Conservation (phyloP, 2,888 invertebrate genomes). For the Stomorhina lunata region DNA sequence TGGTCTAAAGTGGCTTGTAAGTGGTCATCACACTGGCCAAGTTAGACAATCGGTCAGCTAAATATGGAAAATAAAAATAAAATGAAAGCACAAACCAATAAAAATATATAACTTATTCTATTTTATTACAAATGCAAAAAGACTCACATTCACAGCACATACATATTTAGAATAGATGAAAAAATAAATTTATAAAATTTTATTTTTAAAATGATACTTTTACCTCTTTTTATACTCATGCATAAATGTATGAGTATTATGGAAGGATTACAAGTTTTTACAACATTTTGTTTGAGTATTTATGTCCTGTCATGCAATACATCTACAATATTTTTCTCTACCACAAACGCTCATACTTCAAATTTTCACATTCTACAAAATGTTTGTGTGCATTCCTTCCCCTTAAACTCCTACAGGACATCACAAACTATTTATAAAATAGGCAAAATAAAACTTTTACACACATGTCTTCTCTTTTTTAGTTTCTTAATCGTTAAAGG, state of each 20-base stretch:
- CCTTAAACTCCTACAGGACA: not conserved
- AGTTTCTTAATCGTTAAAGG: conserved; percentile 23
- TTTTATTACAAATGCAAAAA: not conserved
- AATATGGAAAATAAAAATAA: not conserved
- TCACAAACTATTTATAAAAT: conserved; percentile 2
- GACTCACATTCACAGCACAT: no score
- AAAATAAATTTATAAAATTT: conserved; percentile 4
- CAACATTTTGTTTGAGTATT: not conserved
- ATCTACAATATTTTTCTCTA: not conserved
- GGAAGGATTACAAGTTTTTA: not conserved
- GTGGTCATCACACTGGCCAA: not conserved
- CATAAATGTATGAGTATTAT: not conserved
- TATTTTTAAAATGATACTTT: not conserved
- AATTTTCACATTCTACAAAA: not conserved
- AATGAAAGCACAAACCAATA: not conserved
- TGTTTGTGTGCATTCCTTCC: conserved; percentile 1
- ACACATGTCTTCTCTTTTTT: not conserved
- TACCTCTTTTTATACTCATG: not conserved
- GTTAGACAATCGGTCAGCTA: not conserved
- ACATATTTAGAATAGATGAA: not conserved
- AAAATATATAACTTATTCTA: conserved; percentile 5
- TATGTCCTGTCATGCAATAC: not conserved
- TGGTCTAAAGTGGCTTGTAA: no score
- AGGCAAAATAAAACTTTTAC: not conserved
- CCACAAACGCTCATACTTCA: not conserved